Evolutionary conservation across 2,797 vertebrate species (phyloP).

Genomic region (Chanos chanos): DNA sequence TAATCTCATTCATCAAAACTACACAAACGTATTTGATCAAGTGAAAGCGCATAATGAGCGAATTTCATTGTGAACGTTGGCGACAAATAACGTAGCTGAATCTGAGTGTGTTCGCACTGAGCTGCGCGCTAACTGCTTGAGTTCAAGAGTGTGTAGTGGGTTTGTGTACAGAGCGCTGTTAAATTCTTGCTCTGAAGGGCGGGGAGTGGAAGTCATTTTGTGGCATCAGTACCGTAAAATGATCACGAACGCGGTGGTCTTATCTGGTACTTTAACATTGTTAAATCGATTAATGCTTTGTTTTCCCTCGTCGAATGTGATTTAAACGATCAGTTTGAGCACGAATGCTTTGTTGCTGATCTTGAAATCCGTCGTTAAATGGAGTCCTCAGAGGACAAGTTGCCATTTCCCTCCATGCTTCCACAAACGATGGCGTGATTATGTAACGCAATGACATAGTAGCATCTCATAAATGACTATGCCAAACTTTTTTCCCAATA

Average conservation of each 20-base stretch:
- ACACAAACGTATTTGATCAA: too few species aligned
- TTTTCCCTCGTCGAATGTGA: not conserved
- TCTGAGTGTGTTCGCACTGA: too few species aligned
- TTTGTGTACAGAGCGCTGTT: slow-evolving; percentile 14
- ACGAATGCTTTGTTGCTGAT: not conserved
- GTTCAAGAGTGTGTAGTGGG: slow-evolving; percentile 12
- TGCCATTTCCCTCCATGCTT: slow-evolving; percentile 27
- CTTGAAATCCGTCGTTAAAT: slow-evolving; percentile 9
- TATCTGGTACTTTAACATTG: not conserved
- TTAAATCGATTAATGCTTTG: not conserved
- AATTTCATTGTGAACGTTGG: too few species aligned
- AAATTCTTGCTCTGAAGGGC: slow-evolving; percentile 32
- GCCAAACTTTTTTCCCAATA: not conserved
- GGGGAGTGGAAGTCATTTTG: slow-evolving; percentile 57
- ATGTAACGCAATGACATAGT: slow-evolving; percentile 21
- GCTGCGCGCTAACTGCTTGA: slow-evolving; percentile 33
- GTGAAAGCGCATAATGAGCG: too few species aligned
- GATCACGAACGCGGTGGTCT: too few species aligned
- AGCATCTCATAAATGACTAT: not conserved
- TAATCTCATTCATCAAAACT: not conserved
- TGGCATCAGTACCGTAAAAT: slow-evolving; percentile 40
- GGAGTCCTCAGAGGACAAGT: slow-evolving; percentile 31
- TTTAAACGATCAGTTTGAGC: not conserved
- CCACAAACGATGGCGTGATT: slow-evolving; percentile 26
- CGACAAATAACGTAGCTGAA: too few species aligned